phyloP scores from a whole-genome alignment of 2,888 invertebrate species.

The Eilema griseolum region DNA sequence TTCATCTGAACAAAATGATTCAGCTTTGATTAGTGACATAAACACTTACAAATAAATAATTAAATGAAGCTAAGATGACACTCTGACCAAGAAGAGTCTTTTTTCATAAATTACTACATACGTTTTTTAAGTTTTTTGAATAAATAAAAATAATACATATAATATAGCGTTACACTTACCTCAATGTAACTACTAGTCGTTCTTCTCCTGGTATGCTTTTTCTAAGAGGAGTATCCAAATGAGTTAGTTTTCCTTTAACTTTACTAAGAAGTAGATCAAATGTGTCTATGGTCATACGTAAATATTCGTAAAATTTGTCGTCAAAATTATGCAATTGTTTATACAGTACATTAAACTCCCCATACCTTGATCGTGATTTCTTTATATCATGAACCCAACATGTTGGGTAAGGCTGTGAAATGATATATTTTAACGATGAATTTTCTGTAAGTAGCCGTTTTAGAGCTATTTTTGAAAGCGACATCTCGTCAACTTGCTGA shows the following conservation, averaged over 20 bases:
- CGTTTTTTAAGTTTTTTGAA: too few species aligned
- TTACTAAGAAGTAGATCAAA: neutral
- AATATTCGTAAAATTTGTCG: neutral
- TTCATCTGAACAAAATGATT: slow-evolving; percentile 7
- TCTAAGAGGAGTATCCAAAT: neutral
- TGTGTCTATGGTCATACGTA: neutral
- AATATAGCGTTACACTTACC: too few species aligned
- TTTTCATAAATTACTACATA: too few species aligned
- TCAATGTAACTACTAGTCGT: too few species aligned
- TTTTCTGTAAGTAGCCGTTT: slow-evolving; percentile 2
- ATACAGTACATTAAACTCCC: neutral
- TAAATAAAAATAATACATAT: too few species aligned
- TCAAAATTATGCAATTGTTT: slow-evolving; percentile 5
- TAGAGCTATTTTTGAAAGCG: slow-evolving; percentile 1
- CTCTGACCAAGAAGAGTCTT: too few species aligned
- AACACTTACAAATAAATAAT: slow-evolving; percentile 23
- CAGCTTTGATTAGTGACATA: slow-evolving; percentile 25
- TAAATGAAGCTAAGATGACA: neutral
- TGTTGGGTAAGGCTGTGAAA: neutral
- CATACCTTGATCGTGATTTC: neutral
- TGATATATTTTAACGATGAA: slow-evolving; percentile 2
- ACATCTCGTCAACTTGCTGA: slow-evolving; percentile 1
- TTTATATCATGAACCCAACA: slow-evolving; percentile 4
- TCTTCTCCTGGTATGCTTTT: too few species aligned
- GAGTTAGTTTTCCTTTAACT: slow-evolving; percentile 3